Conservation (phyloP, 2,888 invertebrate species). For the Steinernema hermaphroditum region DNA sequence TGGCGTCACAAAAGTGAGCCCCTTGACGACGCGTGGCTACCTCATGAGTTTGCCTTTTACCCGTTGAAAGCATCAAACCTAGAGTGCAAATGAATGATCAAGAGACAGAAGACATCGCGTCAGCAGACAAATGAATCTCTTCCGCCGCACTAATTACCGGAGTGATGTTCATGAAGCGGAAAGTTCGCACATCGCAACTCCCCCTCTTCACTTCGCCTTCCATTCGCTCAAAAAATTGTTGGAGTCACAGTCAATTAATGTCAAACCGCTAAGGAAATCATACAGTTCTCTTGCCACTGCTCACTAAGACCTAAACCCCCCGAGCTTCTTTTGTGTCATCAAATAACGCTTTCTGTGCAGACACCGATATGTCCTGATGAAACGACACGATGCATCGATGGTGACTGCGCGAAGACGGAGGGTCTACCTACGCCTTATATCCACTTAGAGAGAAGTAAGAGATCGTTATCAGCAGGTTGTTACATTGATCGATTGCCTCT, state of each 20-base stretch:
- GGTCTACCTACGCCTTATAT: constrained; percentile 2
- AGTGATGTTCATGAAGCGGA: constrained; percentile 20
- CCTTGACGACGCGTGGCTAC: constrained; percentile 6
- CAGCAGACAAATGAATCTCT: background rate
- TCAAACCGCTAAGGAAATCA: background rate
- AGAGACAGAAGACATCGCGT: background rate
- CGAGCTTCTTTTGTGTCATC: no score
- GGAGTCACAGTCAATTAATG: constrained; percentile 25
- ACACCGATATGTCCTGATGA: no score
- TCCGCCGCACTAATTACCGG: background rate
- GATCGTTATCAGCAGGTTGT: constrained; percentile 28
- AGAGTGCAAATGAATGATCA: background rate
- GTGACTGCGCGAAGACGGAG: constrained; percentile 4
- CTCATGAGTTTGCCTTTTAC: background rate
- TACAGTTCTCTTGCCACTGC: background rate
- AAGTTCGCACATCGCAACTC: constrained; percentile 27
- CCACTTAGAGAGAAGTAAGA: constrained; percentile 8
- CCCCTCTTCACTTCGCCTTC: background rate
- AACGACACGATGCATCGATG: no score
- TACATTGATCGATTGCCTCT: constrained; percentile 29
- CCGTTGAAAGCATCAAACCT: background rate
- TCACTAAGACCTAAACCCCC: no score
- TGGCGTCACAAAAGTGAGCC: constrained; percentile 22
- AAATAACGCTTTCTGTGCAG: no score
- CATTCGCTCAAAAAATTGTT: constrained; percentile 4